These are phyloP conservation scores for Mercenaria mercenaria DNA, from an alignment of 1,140 invertebrate genomes.

Conservation along the genomic window DNA sequence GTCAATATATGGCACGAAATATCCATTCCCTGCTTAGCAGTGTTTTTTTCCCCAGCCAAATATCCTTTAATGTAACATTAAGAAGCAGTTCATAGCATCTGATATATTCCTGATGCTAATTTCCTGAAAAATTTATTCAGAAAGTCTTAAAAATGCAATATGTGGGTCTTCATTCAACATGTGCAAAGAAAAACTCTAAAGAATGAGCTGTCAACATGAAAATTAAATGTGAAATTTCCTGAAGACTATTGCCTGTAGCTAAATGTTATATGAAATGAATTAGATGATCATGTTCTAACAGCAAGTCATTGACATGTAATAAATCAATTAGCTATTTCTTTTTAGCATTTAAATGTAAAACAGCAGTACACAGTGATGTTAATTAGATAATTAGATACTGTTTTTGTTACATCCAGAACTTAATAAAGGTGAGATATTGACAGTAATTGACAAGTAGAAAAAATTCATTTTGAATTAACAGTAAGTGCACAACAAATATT, in stretches of 20 bases:
- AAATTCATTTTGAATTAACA: too few species aligned
- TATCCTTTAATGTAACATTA: too few species aligned
- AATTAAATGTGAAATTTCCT: constrained; percentile 1
- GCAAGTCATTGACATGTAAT: constrained; percentile 10
- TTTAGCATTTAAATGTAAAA: neutral
- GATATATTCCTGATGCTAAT: too few species aligned
- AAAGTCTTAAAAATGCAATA: too few species aligned
- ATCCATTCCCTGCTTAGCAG: neutral
- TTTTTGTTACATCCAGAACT: neutral
- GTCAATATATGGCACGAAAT: neutral
- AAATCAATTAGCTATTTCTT: neutral
- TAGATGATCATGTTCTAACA: neutral
- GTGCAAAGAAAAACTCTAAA: neutral
- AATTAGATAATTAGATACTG: constrained; percentile 11
- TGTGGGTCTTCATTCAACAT: neutral
- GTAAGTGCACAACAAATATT: too few species aligned
- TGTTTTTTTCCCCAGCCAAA: neutral
- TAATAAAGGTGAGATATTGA: too few species aligned
- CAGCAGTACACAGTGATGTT: neutral
- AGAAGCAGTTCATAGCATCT: too few species aligned
- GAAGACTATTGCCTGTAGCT: neutral
- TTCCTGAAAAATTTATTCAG: too few species aligned
- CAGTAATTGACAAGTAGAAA: too few species aligned
- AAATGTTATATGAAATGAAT: neutral
- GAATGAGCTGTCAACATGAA: neutral